phyloP scores from a whole-genome alignment of 1,140 invertebrate species.

The Lasioglossum albipes region DNA sequence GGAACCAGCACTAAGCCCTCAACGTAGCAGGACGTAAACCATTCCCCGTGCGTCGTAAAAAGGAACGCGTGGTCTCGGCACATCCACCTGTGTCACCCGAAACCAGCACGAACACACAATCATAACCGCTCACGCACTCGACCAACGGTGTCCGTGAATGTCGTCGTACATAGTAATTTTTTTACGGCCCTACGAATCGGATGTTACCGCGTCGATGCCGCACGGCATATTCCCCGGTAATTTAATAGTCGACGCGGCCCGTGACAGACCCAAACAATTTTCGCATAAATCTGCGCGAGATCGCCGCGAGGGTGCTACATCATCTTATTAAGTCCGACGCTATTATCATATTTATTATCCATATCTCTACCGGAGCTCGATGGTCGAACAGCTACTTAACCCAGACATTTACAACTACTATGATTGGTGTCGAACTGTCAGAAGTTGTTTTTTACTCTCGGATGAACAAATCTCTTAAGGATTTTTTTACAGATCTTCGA shows the following conservation, averaged over 20 bases:
- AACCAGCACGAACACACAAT: not conserved
- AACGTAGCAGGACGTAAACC: not conserved
- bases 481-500: too few species aligned
- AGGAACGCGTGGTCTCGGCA: not conserved
- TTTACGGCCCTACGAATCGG: slow-evolving; percentile 11
- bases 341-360: too few species aligned
- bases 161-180: slow-evolving; percentile 15
- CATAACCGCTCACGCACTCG: not conserved
- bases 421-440: too few species aligned
- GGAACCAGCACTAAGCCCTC: not conserved
- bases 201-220: not conserved
- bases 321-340: too few species aligned
- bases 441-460: too few species aligned
- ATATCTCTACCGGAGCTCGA: too few species aligned
- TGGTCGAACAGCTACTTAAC: too few species aligned
- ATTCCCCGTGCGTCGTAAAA: not conserved
- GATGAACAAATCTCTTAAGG: too few species aligned
- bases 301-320: too few species aligned
- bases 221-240: not conserved
- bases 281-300: too few species aligned
- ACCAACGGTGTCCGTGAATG: not conserved
- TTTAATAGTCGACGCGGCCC: slow-evolving; percentile 4
- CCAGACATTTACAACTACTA: too few species aligned
- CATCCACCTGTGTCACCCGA: not conserved
- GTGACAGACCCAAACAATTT: too few species aligned